Evolutionary conservation across 1,140 invertebrate species (phyloP).

Genomic region (Drosophila athabasca): DNA sequence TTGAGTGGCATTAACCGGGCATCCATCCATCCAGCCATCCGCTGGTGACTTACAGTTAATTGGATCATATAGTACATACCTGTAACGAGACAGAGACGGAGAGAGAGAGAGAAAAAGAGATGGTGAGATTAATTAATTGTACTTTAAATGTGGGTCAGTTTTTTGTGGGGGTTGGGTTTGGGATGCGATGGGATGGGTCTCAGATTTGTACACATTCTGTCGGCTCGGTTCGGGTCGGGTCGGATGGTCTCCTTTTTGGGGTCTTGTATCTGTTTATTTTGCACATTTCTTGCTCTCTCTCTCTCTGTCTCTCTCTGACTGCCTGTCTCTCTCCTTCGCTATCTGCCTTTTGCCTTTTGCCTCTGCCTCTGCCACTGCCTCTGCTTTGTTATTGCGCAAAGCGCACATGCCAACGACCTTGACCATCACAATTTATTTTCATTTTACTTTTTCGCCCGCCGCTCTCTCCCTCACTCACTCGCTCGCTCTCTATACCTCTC

Average conservation of each 20-base stretch:
- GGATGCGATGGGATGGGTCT: neutral
- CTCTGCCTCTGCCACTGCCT: slow-evolving; percentile 14
- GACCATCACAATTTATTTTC: slow-evolving; percentile 83
- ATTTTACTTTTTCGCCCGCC: slow-evolving; percentile 67
- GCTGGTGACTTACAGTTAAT: slow-evolving; percentile 46
- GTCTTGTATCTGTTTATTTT: slow-evolving; percentile 63
- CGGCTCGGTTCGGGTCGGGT: neutral
- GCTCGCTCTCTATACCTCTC: slow-evolving; percentile 1
- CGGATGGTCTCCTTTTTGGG: slow-evolving; percentile 17
- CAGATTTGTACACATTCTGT: slow-evolving; percentile 27
- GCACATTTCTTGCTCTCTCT: slow-evolving; percentile 41
- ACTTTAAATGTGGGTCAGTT: slow-evolving; percentile 35
- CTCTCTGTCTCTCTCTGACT: neutral
- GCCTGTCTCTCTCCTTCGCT: slow-evolving; percentile 13
- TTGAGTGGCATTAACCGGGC: slow-evolving; percentile 49
- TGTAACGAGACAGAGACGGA: slow-evolving; percentile 19
- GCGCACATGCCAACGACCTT: slow-evolving; percentile 78
- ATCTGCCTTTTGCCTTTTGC: slow-evolving; percentile 4
- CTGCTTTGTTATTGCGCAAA: slow-evolving; percentile 64
- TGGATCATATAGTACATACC: slow-evolving; percentile 41
- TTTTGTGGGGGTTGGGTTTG: neutral
- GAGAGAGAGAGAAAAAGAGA: neutral
- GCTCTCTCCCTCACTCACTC: slow-evolving; percentile 35
- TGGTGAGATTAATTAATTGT: slow-evolving; percentile 27
- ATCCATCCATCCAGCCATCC: neutral